Percentiles rank a stretch among this genome's conserved stretches.
These are phyloP conservation scores for Spinus pinus DNA, from an alignment of 2,797 vertebrate species.

Conservation along the genomic window DNA sequence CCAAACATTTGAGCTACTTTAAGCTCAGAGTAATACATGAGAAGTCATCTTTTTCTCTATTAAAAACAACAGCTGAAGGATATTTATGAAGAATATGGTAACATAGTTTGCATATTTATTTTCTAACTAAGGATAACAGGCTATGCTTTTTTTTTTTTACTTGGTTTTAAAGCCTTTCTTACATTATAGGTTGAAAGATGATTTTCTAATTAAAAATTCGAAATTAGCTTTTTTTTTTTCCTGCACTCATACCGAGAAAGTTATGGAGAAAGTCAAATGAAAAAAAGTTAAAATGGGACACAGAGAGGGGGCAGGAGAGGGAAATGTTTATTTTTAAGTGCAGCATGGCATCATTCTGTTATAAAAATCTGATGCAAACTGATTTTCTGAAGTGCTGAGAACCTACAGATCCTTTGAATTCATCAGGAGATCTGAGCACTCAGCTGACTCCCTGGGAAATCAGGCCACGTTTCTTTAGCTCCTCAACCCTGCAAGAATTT, in stretches of 20 bases:
- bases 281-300: constrained; percentile 43
- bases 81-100: neutral
- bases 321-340: constrained; percentile 56
- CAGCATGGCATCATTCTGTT: constrained; percentile 61
- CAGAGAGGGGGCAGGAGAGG: neutral
- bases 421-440: neutral
- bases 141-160: neutral
- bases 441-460: neutral
- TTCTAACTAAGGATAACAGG: constrained; percentile 8
- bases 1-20: constrained; percentile 40
- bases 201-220: constrained; percentile 13
- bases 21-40: neutral
- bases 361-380: constrained; percentile 41
- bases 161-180: neutral
- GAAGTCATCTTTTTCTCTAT: neutral
- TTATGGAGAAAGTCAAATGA: neutral
- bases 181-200: constrained; percentile 14
- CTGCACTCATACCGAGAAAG: neutral
- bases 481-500: neutral
- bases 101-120: neutral
- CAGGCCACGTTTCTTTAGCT: neutral
- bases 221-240: neutral
- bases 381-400: constrained; percentile 34
- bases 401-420: constrained; percentile 46
- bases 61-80: constrained; percentile 22